These are phyloP conservation scores for Ibidorhyncha struthersii DNA, from an alignment of 2,113 vertebrate species.

Conservation along the genomic window DNA sequence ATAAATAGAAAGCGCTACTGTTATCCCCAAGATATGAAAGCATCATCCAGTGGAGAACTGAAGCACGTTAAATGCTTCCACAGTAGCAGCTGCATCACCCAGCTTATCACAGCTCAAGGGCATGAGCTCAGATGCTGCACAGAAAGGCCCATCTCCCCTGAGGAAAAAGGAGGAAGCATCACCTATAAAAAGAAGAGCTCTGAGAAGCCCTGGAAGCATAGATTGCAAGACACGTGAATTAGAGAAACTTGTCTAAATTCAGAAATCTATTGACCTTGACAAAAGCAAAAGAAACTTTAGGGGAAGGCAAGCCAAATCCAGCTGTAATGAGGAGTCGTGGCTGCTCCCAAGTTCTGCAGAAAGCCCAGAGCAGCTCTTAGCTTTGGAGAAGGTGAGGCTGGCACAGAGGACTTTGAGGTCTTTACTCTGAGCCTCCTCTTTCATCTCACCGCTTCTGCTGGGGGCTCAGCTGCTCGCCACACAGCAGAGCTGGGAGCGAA, in stretches of 20 bases:
- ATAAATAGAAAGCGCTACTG: not conserved
- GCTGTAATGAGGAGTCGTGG: not conserved
- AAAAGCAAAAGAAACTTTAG: not conserved
- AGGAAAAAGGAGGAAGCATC: not conserved
- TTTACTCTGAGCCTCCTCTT: not conserved
- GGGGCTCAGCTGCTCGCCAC: rapidly evolving
- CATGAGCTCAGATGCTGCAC: not conserved
- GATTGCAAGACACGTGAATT: rapidly evolving
- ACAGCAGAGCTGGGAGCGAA: not conserved
- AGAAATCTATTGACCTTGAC: not conserved
- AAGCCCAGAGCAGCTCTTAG: not conserved
- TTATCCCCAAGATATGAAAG: not conserved
- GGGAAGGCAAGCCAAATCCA: not conserved
- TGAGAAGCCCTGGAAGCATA: not conserved
- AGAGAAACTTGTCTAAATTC: not conserved
- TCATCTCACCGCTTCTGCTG: rapidly evolving
- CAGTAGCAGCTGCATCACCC: not conserved
- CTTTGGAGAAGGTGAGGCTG: not conserved
- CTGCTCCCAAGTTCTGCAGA: not conserved
- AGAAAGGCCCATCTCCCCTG: rapidly evolving
- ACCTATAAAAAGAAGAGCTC: not conserved
- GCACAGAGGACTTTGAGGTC: rapidly evolving
- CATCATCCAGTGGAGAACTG: not conserved
- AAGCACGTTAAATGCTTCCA: rapidly evolving
- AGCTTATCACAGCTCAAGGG: rapidly evolving